These are phyloP conservation scores for Taxidea taxus DNA, from an alignment of 2,113 vertebrate genomes.

Conservation along the genomic window DNA sequence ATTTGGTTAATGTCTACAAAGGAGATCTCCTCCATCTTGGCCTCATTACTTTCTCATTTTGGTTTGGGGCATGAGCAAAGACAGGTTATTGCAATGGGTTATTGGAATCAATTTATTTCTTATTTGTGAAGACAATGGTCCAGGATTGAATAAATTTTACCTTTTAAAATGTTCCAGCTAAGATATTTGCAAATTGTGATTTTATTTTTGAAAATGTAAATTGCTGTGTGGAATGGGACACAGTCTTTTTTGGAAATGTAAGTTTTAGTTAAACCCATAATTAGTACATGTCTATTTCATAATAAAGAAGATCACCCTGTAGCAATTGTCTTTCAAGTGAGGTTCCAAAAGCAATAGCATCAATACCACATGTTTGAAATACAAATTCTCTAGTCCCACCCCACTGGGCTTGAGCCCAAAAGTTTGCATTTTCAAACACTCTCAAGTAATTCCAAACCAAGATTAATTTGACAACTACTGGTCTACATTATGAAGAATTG, in stretches of 20 bases:
- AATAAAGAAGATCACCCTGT: neutral
- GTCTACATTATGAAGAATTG: neutral
- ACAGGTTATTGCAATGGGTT: neutral
- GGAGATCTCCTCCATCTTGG: neutral
- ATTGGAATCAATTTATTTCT: conserved; percentile 26
- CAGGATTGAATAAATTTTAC: neutral
- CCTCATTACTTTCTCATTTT: conserved; percentile 36
- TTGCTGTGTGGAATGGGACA: neutral
- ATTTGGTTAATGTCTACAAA: neutral
- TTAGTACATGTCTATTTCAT: neutral
- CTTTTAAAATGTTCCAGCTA: neutral
- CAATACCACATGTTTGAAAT: neutral
- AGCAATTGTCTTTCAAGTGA: neutral
- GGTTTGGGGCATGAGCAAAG: neutral
- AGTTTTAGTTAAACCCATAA: neutral
- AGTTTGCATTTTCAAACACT: neutral
- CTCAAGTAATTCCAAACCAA: neutral
- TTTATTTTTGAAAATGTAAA: neutral
- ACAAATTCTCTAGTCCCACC: neutral
- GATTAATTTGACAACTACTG: neutral
- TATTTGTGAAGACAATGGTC: neutral
- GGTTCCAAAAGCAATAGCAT: neutral
- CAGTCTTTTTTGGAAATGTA: neutral
- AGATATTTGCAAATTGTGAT: neutral
- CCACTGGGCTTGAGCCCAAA: neutral